phyloP scores from a whole-genome alignment of 2,888 invertebrate species.

The Aphodius sticticus region DNA sequence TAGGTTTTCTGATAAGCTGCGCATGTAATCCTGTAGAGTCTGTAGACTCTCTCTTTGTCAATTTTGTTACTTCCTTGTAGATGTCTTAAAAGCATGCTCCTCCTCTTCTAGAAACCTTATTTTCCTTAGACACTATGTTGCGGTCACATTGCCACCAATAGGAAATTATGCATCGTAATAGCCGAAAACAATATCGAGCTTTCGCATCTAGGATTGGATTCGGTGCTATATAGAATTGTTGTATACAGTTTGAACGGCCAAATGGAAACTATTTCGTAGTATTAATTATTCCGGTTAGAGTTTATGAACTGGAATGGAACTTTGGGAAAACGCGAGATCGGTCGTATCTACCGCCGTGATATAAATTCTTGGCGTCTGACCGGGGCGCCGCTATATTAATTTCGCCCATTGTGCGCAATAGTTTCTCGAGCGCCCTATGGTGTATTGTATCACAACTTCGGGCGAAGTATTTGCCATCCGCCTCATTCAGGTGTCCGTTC shows the following conservation, averaged over 20 bases:
- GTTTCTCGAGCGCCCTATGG: conserved; percentile 7
- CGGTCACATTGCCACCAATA: too few species aligned
- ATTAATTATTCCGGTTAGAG: conserved; percentile 24
- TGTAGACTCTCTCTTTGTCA: too few species aligned
- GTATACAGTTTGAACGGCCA: neutral
- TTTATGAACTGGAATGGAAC: conserved; percentile 26
- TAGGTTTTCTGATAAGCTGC: too few species aligned
- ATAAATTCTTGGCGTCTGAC: conserved; percentile 37
- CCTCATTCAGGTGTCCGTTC: conserved; percentile 26
- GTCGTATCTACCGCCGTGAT: conserved; percentile 22
- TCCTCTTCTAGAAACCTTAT: too few species aligned
- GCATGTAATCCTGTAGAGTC: too few species aligned
- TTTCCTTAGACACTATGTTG: too few species aligned
- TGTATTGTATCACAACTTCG: conserved; percentile 15
- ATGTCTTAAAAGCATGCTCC: too few species aligned
- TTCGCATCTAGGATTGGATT: neutral
- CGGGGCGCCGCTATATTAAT: conserved; percentile 34
- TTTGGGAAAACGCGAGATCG: conserved; percentile 17
- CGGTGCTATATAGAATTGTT: neutral
- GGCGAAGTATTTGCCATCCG: conserved; percentile 13
- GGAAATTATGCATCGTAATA: neutral
- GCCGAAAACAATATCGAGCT: neutral
- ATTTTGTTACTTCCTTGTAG: too few species aligned
- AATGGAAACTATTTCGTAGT: conserved; percentile 17
- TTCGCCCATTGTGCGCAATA: conserved; percentile 33